These are phyloP conservation scores for Hemibagrus guttatus DNA, from an alignment of 2,797 vertebrate species.

Conservation along the genomic window DNA sequence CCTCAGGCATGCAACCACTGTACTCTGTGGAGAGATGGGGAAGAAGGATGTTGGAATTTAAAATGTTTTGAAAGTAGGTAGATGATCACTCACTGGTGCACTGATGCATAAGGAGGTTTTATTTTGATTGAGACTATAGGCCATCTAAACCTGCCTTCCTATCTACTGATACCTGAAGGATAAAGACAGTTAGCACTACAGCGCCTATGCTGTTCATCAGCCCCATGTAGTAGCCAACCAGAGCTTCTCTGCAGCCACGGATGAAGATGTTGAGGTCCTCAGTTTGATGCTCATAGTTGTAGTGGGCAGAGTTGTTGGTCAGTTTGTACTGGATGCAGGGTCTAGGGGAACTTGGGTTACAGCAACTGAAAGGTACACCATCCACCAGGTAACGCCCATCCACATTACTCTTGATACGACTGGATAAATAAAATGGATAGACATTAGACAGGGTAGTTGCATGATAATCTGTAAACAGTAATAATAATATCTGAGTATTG, in stretches of 20 bases:
- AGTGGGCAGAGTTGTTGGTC: conserved; percentile 83
- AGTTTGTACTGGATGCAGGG: conserved; percentile 82
- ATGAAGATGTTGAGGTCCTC: conserved; percentile 84
- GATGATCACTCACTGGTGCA: neutral
- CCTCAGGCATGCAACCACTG: conserved; percentile 80
- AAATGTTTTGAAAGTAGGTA: neutral
- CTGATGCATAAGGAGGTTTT: neutral
- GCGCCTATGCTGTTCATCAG: conserved; percentile 80
- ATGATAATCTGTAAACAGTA: neutral
- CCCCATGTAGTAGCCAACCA: conserved; percentile 78
- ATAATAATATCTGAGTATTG: neutral
- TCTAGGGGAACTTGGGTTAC: conserved; percentile 80
- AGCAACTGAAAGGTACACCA: conserved; percentile 84
- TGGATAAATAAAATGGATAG: conserved; percentile 43
- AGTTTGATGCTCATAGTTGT: conserved; percentile 78
- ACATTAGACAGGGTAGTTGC: neutral
- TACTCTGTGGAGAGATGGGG: conserved; percentile 62
- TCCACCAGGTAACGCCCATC: conserved; percentile 82
- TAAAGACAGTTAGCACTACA: conserved; percentile 75
- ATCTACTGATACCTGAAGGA: conserved; percentile 72
- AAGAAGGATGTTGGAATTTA: neutral
- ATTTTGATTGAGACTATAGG: neutral
- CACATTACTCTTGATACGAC: conserved; percentile 83
- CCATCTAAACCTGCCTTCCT: neutral
- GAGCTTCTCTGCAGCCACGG: conserved; percentile 78